Evolutionary conservation across 2,797 vertebrate genomes (phyloP), one percentile per base, ranked within the genome.

Genomic region (Pempheris klunzingeri): DNA sequence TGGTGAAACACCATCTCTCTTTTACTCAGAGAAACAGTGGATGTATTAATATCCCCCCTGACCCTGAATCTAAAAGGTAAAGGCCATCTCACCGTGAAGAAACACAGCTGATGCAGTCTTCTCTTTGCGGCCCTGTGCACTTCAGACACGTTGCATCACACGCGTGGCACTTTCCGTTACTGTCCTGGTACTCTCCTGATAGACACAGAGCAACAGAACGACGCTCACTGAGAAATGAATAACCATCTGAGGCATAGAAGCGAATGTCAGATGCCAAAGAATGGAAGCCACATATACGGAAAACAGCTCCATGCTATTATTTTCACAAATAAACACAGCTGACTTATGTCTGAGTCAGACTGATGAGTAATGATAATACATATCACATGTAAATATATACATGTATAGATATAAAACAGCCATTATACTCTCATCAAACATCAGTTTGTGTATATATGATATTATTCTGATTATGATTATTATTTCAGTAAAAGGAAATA

Each of bases 101-200:
- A 1, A 49, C 78, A 71, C 97, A 99, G 90, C 89, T 91, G 81
- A 96, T 94, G 88, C 97, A 99, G 69, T 96, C 93, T 60, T 94
- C 78, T 3, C 5, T 71, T 30, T 80, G 85, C 6, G 96, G 96
- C 32, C 97, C 98, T 47, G 82, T 90, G 88, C 98, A 99, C 83
- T 92, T 96, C 84, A 93, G 85, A 91, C 98, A 99, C 0, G 95
- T 96, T 71, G 79, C 77, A 13, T 97, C 95, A 81, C 98, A 99
- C 39, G 75, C 54, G 4, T 85, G 93, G 82, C 97, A 99, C 64
- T 62, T 86, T 65, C 95, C 93, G 1, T 65, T 61, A 57, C 84
- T 67, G 62, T 96, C 95, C 71, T 93, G 87, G 83, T 96, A 98
- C 90, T 97, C 93, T 50, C 96, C 97, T 99, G 86, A 71, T 15